Base-by-base conservation (phyloP, 2,113 vertebrate genomes). In the Xiphorhynchus elegans region DNA sequence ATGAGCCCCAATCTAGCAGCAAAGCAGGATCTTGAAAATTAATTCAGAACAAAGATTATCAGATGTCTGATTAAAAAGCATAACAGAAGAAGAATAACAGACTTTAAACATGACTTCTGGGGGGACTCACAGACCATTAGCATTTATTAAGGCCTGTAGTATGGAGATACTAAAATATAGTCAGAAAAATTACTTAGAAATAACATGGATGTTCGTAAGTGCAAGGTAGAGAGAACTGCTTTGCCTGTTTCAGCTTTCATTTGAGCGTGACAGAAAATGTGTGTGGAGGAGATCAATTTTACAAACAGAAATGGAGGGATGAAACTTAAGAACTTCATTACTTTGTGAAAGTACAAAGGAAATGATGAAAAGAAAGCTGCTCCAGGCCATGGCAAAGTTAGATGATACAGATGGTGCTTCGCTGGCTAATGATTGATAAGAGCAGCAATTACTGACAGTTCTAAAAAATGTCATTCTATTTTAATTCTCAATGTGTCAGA, bases 391-490 rank as follows among this genome's bases (percentile, higher is more conserved):
- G 64, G 68, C 56, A 70, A 70, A 74, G 69, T 91, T 64, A 87
- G 46, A 50, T 58, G 40, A 89, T 69, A 60, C 21, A 68, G 67
- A 92, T 28, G 39, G 79, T 52, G 47, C 26, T 46, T 86, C 2
- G 1, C 6, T 84, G 31, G 60, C 35, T 81, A 81, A 70, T 91
- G 87, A 96, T 35, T 89, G 84, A 84, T 91, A 91, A 69, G 16
- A 87, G 66, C 26, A 72, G 81, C 2, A 9, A 78, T 63, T 67
- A 87, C 89, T 87, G 87, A 89, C 66, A 84, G 76, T 42, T 94
- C 70, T 91, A 31, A 89, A 91, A 84, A 89, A 75, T 72, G 29
- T 59, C 52, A 72, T 93, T 87, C 64, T 86, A 82, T 93, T 96
- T 91, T 84, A 94, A 76, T 91, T 89, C 77, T 75, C 52, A 50